Percentiles rank a stretch among this genome's conserved stretches.
Evolutionary conservation across 2,113 vertebrate genomes (phyloP).

Genomic region (Brachirus orientalis): DNA sequence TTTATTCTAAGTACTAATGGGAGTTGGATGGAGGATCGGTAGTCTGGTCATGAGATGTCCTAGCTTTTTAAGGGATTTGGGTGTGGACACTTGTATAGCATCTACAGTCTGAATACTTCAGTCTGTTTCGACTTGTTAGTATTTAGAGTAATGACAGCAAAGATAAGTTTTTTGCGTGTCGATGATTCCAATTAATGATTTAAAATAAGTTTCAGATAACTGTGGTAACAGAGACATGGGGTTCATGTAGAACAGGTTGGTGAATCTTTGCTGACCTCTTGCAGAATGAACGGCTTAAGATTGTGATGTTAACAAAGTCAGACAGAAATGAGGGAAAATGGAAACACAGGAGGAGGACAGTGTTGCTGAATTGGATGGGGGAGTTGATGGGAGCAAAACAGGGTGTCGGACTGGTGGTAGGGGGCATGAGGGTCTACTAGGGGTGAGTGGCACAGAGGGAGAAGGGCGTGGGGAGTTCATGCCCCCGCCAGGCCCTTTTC

Average conservation of each 20-base stretch:
- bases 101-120: too few relatives aligned
- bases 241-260: background rate
- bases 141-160: too few relatives aligned
- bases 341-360: constrained; percentile 33
- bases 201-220: too few relatives aligned
- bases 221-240: too few relatives aligned
- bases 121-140: too few relatives aligned
- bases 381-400: constrained; percentile 56
- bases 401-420: constrained; percentile 59
- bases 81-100: too few relatives aligned
- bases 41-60: too few relatives aligned
- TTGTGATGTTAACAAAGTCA: constrained; percentile 43
- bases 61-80: too few relatives aligned
- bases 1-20: too few relatives aligned
- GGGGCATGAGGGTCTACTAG: constrained; percentile 71
- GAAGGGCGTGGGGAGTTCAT: constrained; percentile 87
- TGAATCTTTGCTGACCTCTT: constrained; percentile 27
- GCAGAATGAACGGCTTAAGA: constrained; percentile 28
- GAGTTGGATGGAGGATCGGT: too few relatives aligned
- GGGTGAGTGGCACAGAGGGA: constrained; percentile 78
- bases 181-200: too few relatives aligned
- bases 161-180: too few relatives aligned
- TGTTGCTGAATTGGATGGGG: constrained; percentile 35
- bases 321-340: constrained; percentile 56
- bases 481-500: constrained; percentile 85